Evolutionary conservation across 2,113 vertebrate species (phyloP).

Genomic region (Nycticebus coucang): DNA sequence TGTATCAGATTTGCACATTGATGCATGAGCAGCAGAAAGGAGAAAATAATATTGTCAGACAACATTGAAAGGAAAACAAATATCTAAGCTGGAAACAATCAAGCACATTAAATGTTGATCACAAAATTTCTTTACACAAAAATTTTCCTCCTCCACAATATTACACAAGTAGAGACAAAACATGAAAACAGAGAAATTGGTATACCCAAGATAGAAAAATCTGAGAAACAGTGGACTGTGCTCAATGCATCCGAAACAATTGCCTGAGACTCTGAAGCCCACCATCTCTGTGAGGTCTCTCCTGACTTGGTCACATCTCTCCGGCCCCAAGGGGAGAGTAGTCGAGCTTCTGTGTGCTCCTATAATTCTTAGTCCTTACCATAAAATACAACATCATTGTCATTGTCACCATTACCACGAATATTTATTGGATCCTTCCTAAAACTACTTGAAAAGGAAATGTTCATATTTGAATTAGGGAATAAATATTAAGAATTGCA

Average conservation of each 20-base stretch:
- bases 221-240: not conserved
- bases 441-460: not conserved
- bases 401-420: not conserved
- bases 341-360: not conserved
- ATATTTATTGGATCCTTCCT: not conserved
- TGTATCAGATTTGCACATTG: fast-evolving
- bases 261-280: not conserved
- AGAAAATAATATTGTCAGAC: too few relatives aligned
- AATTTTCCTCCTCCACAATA: fast-evolving
- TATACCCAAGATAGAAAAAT: not conserved
- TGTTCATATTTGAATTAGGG: not conserved
- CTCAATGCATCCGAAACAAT: not conserved
- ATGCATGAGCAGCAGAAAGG: not conserved
- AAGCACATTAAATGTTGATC: not conserved
- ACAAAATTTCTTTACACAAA: not conserved
- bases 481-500: not conserved
- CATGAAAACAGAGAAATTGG: not conserved
- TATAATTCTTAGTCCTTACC: not conserved
- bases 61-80: not conserved
- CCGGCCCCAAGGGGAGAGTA: not conserved
- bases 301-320: not conserved
- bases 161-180: not conserved
- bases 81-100: not conserved
- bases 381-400: not conserved
- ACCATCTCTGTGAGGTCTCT: not conserved